phyloP scores from a whole-genome alignment of 2,113 vertebrate species.

The Oriolus oriolus region DNA sequence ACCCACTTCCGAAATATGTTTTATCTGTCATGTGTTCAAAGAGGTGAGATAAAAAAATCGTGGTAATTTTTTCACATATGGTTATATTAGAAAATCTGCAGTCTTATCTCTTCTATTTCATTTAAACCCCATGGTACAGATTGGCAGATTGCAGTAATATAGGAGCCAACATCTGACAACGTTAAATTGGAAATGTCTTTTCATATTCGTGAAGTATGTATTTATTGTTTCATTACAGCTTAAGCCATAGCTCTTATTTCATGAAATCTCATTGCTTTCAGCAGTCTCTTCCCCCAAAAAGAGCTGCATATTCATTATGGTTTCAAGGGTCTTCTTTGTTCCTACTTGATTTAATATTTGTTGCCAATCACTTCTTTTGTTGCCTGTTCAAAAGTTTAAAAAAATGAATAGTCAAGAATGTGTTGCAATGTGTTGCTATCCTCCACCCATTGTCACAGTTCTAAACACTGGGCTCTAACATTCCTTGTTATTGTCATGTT shows the following conservation, averaged over 20 bases:
- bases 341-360: conserved; percentile 20
- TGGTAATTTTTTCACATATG: background rate
- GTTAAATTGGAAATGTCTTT: conserved; percentile 6
- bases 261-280: background rate
- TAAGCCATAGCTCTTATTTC: background rate
- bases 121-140: background rate
- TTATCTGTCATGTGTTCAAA: background rate
- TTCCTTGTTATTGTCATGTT: background rate
- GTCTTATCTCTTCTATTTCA: conserved; percentile 5
- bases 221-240: conserved; percentile 25
- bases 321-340: conserved; percentile 31
- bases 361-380: conserved; percentile 27
- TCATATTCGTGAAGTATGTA: background rate
- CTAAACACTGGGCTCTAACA: background rate
- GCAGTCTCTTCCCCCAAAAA: background rate
- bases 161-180: background rate
- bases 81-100: conserved; percentile 14
- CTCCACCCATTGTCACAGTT: background rate
- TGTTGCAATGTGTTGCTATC: background rate
- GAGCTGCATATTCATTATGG: background rate
- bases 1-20: background rate
- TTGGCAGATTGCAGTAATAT: conserved; percentile 34
- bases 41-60: background rate
- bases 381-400: conserved; percentile 14
- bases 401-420: background rate